phyloP scores from a whole-genome alignment of 2,888 invertebrate genomes.

The Entomobrya proxima region DNA sequence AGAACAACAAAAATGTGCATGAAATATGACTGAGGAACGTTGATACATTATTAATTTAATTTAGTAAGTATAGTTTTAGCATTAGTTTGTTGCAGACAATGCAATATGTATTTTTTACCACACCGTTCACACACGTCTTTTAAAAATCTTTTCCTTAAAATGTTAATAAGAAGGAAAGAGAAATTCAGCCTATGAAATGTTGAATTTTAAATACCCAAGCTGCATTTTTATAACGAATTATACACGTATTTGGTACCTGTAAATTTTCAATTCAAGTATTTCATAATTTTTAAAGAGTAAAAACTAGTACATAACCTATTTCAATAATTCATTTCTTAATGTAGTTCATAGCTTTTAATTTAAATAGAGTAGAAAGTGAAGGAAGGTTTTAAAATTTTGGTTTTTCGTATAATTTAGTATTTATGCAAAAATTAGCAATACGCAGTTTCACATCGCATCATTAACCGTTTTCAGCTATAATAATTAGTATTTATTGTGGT shows the following conservation, averaged over 20 bases:
- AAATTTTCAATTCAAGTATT: conserved; percentile 31
- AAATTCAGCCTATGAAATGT: conserved; percentile 41
- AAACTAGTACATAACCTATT: background rate
- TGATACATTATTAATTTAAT: background rate
- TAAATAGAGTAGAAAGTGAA: conserved; percentile 52
- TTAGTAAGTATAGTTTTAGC: background rate
- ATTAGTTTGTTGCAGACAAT: background rate
- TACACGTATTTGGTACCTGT: conserved; percentile 44
- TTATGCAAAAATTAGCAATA: background rate
- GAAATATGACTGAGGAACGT: background rate
- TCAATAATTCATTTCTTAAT: background rate
- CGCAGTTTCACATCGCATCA: background rate
- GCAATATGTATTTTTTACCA: conserved; percentile 1
- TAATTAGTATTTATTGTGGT: background rate
- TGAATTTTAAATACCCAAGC: conserved; percentile 29
- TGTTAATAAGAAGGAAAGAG: conserved; percentile 7
- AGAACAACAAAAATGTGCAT: background rate
- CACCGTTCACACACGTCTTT: conserved; percentile 37
- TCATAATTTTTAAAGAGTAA: background rate
- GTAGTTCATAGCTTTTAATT: background rate
- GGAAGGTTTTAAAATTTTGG: conserved; percentile 16
- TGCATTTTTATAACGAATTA: background rate
- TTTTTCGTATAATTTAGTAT: background rate
- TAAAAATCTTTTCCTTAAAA: conserved; percentile 25
- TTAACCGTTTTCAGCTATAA: background rate